phyloP scores from a whole-genome alignment of 2,797 vertebrate genomes.

The Amblyraja radiata region DNA sequence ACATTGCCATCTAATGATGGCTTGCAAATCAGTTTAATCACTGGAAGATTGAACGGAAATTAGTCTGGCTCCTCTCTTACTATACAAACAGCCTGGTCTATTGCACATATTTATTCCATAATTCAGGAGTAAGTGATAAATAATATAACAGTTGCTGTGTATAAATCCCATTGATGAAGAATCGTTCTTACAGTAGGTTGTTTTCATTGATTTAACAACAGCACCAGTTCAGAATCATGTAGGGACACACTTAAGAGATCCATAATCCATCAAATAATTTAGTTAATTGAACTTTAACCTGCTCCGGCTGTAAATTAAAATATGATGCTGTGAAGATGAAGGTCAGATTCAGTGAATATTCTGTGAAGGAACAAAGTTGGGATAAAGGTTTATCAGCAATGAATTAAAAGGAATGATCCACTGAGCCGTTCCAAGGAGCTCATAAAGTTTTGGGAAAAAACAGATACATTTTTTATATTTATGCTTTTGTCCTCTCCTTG shows the following conservation, averaged over 20 bases:
- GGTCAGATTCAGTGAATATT: not conserved
- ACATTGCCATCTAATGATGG: not conserved
- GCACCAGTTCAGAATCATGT: not conserved
- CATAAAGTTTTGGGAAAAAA: not conserved
- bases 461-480: not conserved
- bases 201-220: not conserved
- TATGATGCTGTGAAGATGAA: not conserved
- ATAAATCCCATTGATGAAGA: not conserved
- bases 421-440: not conserved
- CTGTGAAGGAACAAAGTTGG: not conserved
- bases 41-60: slow-evolving; percentile 18
- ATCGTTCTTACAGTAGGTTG: not conserved
- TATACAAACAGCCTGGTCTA: slow-evolving; percentile 17
- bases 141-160: not conserved
- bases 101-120: slow-evolving; percentile 20
- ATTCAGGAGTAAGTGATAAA: not conserved
- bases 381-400: slow-evolving; percentile 3
- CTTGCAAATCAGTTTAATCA: slow-evolving; percentile 3
- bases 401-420: not conserved
- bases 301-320: not conserved
- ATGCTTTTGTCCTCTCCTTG: not conserved
- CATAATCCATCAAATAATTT: not conserved
- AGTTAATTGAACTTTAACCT: not conserved
- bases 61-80: not conserved
- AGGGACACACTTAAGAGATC: not conserved